These are phyloP conservation scores for Pocillopora damicornis DNA, from an alignment of 64 coral and sea anemone genomes.

Conservation along the genomic window DNA sequence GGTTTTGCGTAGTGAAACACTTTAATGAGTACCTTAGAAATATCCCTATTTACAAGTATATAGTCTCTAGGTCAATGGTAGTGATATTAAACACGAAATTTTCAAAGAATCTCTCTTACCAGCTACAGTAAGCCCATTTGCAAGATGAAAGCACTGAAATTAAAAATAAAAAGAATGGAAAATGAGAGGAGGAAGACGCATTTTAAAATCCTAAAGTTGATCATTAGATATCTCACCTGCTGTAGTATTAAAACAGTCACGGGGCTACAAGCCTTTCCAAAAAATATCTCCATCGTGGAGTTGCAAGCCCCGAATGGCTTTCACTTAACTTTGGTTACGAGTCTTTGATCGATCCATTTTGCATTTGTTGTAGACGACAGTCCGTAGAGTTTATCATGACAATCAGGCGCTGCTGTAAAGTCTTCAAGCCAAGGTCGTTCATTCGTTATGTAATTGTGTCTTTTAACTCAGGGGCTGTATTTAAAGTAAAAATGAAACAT, in stretches of 20 bases:
- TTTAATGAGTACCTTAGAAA: background rate
- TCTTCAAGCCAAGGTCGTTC: background rate
- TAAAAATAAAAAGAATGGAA: background rate
- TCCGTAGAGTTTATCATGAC: background rate
- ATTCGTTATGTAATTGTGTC: background rate
- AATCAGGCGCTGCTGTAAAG: background rate
- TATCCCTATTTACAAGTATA: background rate
- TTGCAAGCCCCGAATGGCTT: background rate
- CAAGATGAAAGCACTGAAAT: background rate
- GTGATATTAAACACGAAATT: background rate
- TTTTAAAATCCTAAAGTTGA: background rate
- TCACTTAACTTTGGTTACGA: background rate
- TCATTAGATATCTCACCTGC: background rate
- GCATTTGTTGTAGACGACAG: background rate
- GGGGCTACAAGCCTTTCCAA: conserved; percentile 7
- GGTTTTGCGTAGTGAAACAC: too few relatives aligned
- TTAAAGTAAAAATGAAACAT: conserved; percentile 1
- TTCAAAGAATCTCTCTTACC: background rate
- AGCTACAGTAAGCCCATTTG: background rate
- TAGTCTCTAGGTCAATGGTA: background rate
- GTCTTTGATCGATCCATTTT: background rate
- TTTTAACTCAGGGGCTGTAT: background rate
- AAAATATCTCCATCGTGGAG: background rate
- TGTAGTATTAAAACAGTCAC: background rate
- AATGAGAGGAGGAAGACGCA: background rate